Evolutionary conservation across 64 coral and sea anemone species (phyloP).

Genomic region (Stylophora pistillata): DNA sequence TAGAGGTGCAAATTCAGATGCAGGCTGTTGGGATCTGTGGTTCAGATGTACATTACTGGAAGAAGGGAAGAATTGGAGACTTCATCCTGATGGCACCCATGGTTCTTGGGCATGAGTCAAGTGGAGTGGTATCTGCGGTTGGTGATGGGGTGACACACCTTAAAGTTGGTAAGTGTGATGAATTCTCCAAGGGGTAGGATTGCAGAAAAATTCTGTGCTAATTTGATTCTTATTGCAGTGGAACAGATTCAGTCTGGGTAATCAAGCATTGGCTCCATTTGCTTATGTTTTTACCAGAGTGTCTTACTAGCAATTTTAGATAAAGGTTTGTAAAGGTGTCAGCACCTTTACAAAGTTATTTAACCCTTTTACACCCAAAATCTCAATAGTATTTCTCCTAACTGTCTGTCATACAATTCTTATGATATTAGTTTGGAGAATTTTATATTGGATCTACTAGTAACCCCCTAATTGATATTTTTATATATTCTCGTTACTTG

Average conservation of each 20-base stretch:
- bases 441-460: too few relatives aligned
- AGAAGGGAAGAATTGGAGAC: slow-evolving; percentile 83
- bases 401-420: too few relatives aligned
- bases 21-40: slow-evolving; percentile 97
- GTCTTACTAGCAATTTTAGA: too few relatives aligned
- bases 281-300: not conserved
- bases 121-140: slow-evolving; percentile 72
- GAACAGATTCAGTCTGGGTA: not conserved
- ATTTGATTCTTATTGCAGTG: not conserved
- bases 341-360: too few relatives aligned
- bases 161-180: slow-evolving; percentile 71
- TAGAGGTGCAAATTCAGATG: slow-evolving; percentile 92
- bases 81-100: slow-evolving; percentile 88
- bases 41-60: slow-evolving; percentile 96
- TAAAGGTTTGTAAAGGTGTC: too few relatives aligned
- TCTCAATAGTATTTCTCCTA: not conserved
- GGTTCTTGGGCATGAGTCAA: slow-evolving; percentile 90
- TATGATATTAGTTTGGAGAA: too few relatives aligned
- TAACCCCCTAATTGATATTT: too few relatives aligned
- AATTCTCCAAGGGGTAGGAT: not conserved
- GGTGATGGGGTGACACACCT: slow-evolving; percentile 87
- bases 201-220: too few relatives aligned
- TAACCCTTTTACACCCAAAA: too few relatives aligned
- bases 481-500: too few relatives aligned
- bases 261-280: not conserved